phyloP scores from a whole-genome alignment of 2,797 vertebrate species.

The Todus mexicanus region DNA sequence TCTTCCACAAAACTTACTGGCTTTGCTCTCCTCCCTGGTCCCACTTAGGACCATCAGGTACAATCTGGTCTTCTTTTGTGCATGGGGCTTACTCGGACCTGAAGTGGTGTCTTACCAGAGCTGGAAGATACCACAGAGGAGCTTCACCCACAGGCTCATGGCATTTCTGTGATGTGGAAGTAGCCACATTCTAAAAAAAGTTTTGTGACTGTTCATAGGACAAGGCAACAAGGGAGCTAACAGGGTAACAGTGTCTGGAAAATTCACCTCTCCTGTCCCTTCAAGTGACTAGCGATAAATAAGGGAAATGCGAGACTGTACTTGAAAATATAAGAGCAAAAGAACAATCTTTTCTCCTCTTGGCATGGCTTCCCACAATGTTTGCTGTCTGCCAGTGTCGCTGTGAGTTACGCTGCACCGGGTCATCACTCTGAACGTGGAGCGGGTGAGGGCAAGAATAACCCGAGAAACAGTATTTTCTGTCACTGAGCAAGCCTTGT shows the following conservation, averaged over 20 bases:
- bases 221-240: neutral
- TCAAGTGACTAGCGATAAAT: neutral
- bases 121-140: neutral
- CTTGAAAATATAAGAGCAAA: conserved; percentile 19
- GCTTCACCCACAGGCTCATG: neutral
- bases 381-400: neutral
- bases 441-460: neutral
- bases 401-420: neutral
- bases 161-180: neutral
- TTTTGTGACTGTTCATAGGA: neutral
- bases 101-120: neutral
- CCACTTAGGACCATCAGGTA: neutral
- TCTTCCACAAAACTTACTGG: neutral
- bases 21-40: neutral
- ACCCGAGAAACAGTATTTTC: neutral
- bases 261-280: neutral
- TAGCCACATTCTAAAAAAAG: neutral
- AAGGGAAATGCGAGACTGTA: neutral
- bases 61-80: too few relatives aligned
- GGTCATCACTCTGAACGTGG: neutral
- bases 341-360: neutral
- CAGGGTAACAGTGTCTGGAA: neutral
- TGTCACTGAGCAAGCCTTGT: neutral
- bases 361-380: neutral
- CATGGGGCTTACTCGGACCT: neutral